Conservation (phyloP, 2,113 vertebrate species). For the Sporophila hypoxantha region DNA sequence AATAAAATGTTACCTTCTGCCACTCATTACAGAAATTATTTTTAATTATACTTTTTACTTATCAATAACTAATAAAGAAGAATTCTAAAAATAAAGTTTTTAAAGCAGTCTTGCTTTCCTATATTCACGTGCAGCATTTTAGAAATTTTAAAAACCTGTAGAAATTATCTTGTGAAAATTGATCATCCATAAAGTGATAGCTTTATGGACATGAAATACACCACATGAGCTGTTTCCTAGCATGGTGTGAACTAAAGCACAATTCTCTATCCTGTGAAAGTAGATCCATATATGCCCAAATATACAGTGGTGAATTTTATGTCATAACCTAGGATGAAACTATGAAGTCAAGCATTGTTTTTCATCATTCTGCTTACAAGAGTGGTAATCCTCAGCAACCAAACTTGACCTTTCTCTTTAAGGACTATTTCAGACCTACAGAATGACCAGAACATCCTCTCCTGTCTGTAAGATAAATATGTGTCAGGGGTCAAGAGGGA, state of each 20-base stretch:
- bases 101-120: background rate
- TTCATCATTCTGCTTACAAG: background rate
- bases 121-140: background rate
- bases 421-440: background rate
- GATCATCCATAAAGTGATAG: background rate
- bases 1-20: conserved; percentile 47
- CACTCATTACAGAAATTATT: background rate
- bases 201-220: background rate
- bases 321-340: background rate
- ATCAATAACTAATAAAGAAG: background rate
- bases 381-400: background rate
- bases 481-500: background rate
- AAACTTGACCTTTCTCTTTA: background rate
- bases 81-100: background rate
- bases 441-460: background rate
- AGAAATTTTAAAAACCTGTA: background rate
- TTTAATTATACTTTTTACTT: background rate
- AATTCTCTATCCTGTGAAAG: background rate
- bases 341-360: background rate
- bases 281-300: background rate
- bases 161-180: background rate
- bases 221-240: background rate
- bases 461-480: background rate
- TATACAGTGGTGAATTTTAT: background rate
- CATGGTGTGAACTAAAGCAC: background rate